These are phyloP conservation scores for Pantherophis alleghaniensis DNA, from an alignment of 2,797 vertebrate species.

Conservation along the genomic window DNA sequence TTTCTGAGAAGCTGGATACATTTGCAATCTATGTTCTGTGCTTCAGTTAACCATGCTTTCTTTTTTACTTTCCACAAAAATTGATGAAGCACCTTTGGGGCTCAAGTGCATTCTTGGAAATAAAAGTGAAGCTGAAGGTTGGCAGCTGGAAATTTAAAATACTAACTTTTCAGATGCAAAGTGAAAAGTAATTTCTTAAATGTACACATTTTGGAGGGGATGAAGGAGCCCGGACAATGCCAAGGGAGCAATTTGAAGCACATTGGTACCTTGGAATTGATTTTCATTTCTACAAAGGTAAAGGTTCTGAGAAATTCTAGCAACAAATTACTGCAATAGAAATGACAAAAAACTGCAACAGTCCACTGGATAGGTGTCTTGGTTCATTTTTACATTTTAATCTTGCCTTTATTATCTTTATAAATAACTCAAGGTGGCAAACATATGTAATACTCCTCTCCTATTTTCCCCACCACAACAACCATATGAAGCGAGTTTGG, in stretches of 20 bases:
- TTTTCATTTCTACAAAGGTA: neutral
- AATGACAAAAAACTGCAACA: neutral
- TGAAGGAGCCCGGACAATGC: neutral
- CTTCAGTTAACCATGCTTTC: neutral
- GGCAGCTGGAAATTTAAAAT: neutral
- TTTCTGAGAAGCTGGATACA: neutral
- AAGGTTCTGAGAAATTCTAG: neutral
- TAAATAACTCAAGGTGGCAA: no score
- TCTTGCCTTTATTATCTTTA: neutral
- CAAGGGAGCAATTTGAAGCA: neutral
- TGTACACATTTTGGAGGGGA: neutral
- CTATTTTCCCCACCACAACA: neutral
- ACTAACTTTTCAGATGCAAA: neutral
- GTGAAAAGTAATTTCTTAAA: neutral
- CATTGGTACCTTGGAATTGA: neutral
- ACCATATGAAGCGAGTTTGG: neutral
- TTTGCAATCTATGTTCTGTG: neutral
- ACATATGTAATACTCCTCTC: neutral
- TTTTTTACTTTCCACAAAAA: neutral
- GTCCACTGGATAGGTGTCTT: neutral
- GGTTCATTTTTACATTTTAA: neutral
- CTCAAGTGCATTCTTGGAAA: neutral
- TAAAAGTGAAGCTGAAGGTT: neutral
- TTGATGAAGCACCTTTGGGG: neutral
- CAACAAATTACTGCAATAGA: neutral